Conservation (phyloP, 2,797 vertebrate species). For the Sciaenops ocellatus region DNA sequence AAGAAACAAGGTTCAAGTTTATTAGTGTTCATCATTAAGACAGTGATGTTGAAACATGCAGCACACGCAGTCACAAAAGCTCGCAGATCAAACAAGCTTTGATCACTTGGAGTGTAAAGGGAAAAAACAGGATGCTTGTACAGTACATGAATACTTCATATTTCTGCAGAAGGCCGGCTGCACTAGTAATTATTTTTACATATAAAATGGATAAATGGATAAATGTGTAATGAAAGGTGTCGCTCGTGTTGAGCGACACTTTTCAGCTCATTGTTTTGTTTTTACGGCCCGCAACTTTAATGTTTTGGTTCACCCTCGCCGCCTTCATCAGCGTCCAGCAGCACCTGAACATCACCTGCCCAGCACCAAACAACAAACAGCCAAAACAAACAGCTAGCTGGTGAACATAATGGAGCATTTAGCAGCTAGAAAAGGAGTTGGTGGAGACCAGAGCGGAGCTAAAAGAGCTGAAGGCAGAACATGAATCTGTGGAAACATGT, state of each 20-base stretch:
- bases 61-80: slow-evolving; percentile 17
- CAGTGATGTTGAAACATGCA: slow-evolving; percentile 28
- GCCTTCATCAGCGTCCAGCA: neutral
- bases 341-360: neutral
- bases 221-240: neutral
- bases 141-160: neutral
- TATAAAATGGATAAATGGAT: neutral
- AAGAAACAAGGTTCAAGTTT: slow-evolving; percentile 14
- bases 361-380: neutral
- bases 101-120: slow-evolving; percentile 22
- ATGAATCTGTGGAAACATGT: too few relatives aligned
- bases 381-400: neutral
- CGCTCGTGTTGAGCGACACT: neutral
- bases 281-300: accelerated
- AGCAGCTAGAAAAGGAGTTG: neutral
- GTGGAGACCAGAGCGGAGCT: neutral
- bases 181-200: neutral
- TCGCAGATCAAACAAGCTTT: slow-evolving; percentile 40
- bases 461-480: neutral
- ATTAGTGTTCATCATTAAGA: slow-evolving; percentile 2
- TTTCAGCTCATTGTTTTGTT: slow-evolving; percentile 4
- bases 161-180: neutral
- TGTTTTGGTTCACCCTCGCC: neutral
- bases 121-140: neutral
- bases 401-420: neutral